Base-by-base conservation (phyloP, 30 jellyfish, hydroid and myxozoan species). In the Chrysaora quinquecirrha region DNA sequence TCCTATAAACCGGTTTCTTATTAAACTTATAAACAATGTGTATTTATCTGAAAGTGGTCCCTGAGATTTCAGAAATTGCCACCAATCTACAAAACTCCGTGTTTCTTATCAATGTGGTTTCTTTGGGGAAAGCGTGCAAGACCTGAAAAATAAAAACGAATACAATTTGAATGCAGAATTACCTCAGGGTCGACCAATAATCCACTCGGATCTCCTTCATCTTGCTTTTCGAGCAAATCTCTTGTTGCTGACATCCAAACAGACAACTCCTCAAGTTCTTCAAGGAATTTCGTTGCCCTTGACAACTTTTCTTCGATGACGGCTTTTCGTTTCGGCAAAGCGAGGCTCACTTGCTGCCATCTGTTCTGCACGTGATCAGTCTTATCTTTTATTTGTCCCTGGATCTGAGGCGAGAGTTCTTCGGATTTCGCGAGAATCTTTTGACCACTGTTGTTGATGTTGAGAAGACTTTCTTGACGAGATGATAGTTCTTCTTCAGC, bases 171-270 rank as follows among this genome's bases (percentile, higher is more conserved):
- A n/a, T n/a, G n/a, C n/a, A n/a, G n/a, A n/a, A n/a, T n/a, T 69
- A 94, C 99, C 96, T 87, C 96, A 0, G 99, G 99, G 67, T 94
- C 99, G 10, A 94, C 97, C 61, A 82, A 34, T 29, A 75, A 12
- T 11, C 95, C 90, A 66, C 87, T 49, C 1, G 86, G 93, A 28
- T 85, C 92, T 22, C 96, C 94, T 73, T 73, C 50, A 28, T 84
- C 94, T 38, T 84, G 96, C 12, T 90, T 86, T 35, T 95, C 97
- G 10, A 95, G 89, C 29, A 88, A 48, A 66, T 89, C 96, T 38
- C 99, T 77, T 25, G 99, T 95, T 19, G 96, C 93, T 7, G 96
- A 88, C 96, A 95, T 89, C 99, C 99, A 95, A 16, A 78, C 96
- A 30, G 96, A 88, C 75, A 95, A 72, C 77, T 89, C 99, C 48